Evolutionary conservation across 2,888 invertebrate genomes (phyloP).

Genomic region (Tineola bisselliella): DNA sequence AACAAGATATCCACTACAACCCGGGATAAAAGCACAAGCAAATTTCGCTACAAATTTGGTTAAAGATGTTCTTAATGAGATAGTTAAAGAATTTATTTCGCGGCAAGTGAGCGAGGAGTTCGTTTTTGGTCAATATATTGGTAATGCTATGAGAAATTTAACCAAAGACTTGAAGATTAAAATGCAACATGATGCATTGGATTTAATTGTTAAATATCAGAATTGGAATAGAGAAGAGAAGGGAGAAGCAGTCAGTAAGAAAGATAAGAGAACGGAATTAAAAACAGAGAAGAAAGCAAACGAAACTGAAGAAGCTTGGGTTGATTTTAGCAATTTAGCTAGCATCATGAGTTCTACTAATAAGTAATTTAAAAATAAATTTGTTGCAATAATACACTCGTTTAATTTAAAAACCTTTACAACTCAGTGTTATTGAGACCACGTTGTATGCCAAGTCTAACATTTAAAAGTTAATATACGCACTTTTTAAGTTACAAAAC

Average conservation of each 20-base stretch:
- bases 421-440: too few relatives aligned
- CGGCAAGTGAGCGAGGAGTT: conserved; percentile 51
- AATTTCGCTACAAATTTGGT: conserved; percentile 30
- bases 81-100: conserved; percentile 43
- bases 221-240: conserved; percentile 20
- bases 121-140: conserved; percentile 56
- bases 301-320: conserved; percentile 52
- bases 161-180: conserved; percentile 34
- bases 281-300: conserved; percentile 36
- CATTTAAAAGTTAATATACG: too few relatives aligned
- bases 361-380: neutral
- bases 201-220: conserved; percentile 40
- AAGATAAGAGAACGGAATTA: conserved; percentile 17
- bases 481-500: too few relatives aligned
- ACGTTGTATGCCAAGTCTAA: too few relatives aligned
- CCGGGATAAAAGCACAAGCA: conserved; percentile 10
- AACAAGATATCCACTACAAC: conserved; percentile 21
- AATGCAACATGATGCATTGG: conserved; percentile 54
- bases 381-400: neutral
- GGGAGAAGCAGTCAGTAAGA: conserved; percentile 9
- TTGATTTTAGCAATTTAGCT: conserved; percentile 50
- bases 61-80: conserved; percentile 38
- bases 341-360: conserved; percentile 40
- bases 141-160: conserved; percentile 45
- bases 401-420: too few relatives aligned